Evolutionary conservation across 1,140 invertebrate genomes (phyloP), one percentile per base, ranked within the genome.

Genomic region (Orussus abietinus): DNA sequence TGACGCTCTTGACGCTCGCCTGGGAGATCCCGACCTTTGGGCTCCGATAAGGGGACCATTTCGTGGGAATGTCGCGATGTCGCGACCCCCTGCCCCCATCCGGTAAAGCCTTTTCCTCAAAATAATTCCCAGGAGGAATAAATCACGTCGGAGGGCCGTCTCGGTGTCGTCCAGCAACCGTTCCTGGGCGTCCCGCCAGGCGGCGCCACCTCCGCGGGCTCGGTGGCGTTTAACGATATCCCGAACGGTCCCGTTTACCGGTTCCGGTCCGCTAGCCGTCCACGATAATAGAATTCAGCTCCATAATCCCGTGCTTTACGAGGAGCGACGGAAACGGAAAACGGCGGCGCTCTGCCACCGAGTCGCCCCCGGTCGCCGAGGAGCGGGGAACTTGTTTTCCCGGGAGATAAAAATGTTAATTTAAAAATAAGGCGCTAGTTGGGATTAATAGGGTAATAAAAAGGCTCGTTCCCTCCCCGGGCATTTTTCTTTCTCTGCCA

Each of bases 391-490:
- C 55, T 64, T 65, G 64, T 66, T 64, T 60, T 62, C 55, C 51
- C 45, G 31, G 42, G 51, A 62, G 55, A 69, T 69, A 66, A 67
- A 69, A 67, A 66, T 69, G 66, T 67, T 69, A 67, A 69, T 66
- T 66, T 66, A 63, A 67, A 69, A 69, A 67, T 66, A 67, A 67
- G 59, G 62, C 51, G 57, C 64, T 64, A 64, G 61, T 64, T 66
- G 62, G 59, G 53, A 67, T 69, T 69, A 69, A 69, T 66, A 64
- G 66, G 59, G 51, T 58, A 64, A 63, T 66, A 69, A 67, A 67
- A 69, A 60, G 55, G 42, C 50, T 53, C 52, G 51, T 60, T 49
- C 47, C 41, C 46, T 45, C 47, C 38, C 29, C 22, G 30, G 45
- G 47, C 51, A 54, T 51, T 52, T 56, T 49, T 59, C 49, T 59